A percentile compares a stretch with the other conserved stretches of the same genome.
Evolutionary conservation across 2,113 vertebrate genomes (phyloP).

Genomic region (Elachura formosa): DNA sequence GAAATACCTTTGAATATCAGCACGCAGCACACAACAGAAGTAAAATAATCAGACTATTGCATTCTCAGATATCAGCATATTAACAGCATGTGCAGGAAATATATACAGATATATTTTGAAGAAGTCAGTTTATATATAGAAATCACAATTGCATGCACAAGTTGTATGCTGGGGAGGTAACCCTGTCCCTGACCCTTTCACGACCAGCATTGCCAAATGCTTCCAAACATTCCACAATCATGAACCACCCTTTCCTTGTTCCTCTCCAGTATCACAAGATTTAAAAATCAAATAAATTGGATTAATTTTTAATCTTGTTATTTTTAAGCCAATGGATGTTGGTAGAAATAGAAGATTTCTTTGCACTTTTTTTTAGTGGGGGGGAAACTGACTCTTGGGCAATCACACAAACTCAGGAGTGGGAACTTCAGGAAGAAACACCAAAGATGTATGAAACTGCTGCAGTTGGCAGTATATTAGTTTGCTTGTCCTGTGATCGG

Average conservation of each 20-base stretch:
- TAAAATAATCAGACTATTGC: background rate
- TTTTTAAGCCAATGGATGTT: background rate
- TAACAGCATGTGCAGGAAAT: background rate
- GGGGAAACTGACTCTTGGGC: background rate
- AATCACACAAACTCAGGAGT: background rate
- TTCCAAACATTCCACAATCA: background rate
- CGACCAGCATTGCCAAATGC: background rate
- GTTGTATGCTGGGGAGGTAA: background rate
- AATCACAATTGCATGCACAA: background rate
- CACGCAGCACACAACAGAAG: background rate
- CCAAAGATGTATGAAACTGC: background rate
- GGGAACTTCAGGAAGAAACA: background rate
- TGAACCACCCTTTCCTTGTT: background rate
- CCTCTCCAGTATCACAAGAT: background rate
- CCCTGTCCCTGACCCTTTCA: background rate
- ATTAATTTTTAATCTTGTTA: background rate
- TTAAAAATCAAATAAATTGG: background rate
- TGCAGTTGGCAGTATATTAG: background rate
- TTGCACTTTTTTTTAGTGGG: accelerated
- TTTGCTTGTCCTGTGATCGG: background rate
- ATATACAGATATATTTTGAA: background rate
- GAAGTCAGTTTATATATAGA: conserved; percentile 1
- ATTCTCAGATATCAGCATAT: background rate
- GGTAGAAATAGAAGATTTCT: background rate
- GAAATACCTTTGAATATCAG: background rate